Conservation (phyloP, 2,797 vertebrate species). For the Pachyuromys duprasi region DNA sequence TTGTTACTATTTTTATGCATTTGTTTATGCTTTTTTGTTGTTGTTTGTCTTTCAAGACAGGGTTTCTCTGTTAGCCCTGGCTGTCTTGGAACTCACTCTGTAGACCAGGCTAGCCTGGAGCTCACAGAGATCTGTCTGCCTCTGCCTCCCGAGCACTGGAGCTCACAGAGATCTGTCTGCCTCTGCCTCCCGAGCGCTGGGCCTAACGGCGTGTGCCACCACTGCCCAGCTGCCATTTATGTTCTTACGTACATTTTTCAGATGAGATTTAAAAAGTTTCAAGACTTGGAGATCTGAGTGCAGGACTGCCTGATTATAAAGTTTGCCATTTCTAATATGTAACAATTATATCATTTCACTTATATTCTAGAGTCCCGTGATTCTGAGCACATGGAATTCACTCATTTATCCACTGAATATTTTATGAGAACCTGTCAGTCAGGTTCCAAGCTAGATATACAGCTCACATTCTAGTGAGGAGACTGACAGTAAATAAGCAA, state of each 20-base stretch:
- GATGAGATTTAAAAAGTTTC: slow-evolving; percentile 52
- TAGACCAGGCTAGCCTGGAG: too few species aligned
- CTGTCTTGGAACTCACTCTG: too few species aligned
- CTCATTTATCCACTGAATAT: slow-evolving; percentile 26
- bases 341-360: slow-evolving; percentile 26
- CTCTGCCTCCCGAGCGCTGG: too few species aligned
- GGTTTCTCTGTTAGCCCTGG: too few species aligned
- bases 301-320: slow-evolving; percentile 12
- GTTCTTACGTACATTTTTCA: slow-evolving; percentile 55
- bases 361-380: slow-evolving; percentile 7
- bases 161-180: too few species aligned
- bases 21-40: neutral
- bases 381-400: neutral
- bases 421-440: neutral
- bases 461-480: slow-evolving; percentile 34
- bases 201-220: too few species aligned
- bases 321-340: neutral
- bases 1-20: slow-evolving; percentile 28
- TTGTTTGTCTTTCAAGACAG: too few species aligned
- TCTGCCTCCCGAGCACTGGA: too few species aligned
- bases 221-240: neutral
- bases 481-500: neutral
- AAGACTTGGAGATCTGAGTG: slow-evolving; percentile 21
- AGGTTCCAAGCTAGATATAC: slow-evolving; percentile 35
- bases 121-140: too few species aligned